Evolutionary conservation across 2,797 vertebrate genomes (phyloP).

Genomic region (Leptodactylus fallax): DNA sequence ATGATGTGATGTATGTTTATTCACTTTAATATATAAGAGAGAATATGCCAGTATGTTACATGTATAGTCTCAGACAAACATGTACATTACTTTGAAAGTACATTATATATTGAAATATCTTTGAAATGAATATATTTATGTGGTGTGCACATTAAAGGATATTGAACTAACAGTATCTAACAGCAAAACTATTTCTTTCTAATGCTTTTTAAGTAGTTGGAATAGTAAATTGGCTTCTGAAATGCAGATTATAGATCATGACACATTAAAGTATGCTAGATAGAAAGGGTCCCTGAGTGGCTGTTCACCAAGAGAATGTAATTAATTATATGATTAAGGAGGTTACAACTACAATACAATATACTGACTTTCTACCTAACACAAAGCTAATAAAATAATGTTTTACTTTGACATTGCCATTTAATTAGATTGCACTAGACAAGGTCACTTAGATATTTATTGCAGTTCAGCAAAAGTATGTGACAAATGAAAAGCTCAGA

Average conservation of each 20-base stretch:
- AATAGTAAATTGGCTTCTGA: conserved; percentile 47
- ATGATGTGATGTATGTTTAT: too few species aligned
- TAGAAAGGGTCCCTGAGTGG: conserved; percentile 58
- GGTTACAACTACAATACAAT: conserved; percentile 60
- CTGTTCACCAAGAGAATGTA: conserved; percentile 60
- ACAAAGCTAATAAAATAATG: conserved; percentile 64
- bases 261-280: conserved; percentile 50
- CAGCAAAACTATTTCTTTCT: neutral
- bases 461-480: conserved; percentile 58
- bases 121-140: neutral
- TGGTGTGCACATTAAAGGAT: neutral
- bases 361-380: conserved; percentile 55
- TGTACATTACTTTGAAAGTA: neutral
- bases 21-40: too few species aligned
- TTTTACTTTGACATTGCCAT: conserved; percentile 64
- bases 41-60: neutral
- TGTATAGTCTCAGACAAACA: neutral
- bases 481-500: conserved; percentile 63
- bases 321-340: conserved; percentile 63
- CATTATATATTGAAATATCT: too few species aligned
- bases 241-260: conserved; percentile 42
- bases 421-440: conserved; percentile 61
- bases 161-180: neutral
- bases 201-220: neutral
- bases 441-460: conserved; percentile 63